Conservation (phyloP, 2,113 vertebrate genomes). For the Hippopotamus amphibius region DNA sequence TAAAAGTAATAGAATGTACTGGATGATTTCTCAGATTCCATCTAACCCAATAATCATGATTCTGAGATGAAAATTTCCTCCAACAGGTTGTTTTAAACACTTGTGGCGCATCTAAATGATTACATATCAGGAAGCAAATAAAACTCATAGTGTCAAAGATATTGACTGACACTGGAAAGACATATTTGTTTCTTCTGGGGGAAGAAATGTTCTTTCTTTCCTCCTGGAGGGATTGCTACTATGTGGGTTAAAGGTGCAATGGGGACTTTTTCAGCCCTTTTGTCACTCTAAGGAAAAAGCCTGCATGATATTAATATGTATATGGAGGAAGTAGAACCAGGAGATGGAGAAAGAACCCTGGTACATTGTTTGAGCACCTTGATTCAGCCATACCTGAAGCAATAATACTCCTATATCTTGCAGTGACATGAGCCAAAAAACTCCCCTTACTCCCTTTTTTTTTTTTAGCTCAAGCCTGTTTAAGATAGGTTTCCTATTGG, state of each 20-base stretch:
- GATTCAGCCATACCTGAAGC: not conserved
- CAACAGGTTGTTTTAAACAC: not conserved
- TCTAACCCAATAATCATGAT: not conserved
- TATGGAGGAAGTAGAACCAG: not conserved
- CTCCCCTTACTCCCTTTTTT: too few relatives aligned
- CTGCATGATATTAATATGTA: not conserved
- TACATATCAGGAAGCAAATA: not conserved
- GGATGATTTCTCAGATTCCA: slow-evolving; percentile 14
- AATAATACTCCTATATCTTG: not conserved
- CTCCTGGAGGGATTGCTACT: not conserved
- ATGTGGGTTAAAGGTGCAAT: not conserved
- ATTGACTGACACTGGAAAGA: not conserved
- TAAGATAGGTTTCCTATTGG: not conserved
- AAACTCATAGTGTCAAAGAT: not conserved
- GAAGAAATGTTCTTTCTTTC: not conserved
- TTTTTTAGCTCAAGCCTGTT: not conserved
- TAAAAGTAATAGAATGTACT: not conserved
- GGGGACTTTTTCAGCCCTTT: not conserved
- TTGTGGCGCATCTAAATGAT: not conserved
- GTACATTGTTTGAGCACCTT: not conserved
- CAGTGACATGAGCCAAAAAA: not conserved
- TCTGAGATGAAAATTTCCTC: slow-evolving; percentile 1
- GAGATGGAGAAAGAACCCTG: not conserved
- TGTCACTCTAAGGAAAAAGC: not conserved
- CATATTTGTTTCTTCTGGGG: not conserved